Conservation (phyloP, 2,888 invertebrate species). For the Euspilapteryx auroguttella region DNA sequence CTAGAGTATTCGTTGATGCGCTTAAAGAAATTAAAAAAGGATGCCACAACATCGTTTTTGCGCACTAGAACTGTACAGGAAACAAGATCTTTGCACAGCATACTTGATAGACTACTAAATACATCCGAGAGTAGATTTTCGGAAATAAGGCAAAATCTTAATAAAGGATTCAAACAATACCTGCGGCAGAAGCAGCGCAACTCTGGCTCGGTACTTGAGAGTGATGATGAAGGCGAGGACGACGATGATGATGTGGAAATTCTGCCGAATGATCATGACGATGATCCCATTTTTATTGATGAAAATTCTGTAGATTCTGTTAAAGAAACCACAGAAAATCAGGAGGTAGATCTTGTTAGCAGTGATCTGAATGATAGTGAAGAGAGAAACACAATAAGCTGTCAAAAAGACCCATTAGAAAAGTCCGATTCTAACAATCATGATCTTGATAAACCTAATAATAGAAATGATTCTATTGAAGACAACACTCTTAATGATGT, state of each 20-base stretch:
- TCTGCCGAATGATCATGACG: conserved; percentile 34
- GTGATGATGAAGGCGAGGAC: conserved; percentile 14
- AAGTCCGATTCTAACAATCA: background rate
- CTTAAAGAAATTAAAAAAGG: conserved; percentile 51
- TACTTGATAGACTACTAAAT: conserved; percentile 54
- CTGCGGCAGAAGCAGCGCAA: conserved; percentile 27
- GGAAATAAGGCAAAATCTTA: conserved; percentile 57
- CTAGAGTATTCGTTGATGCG: conserved; percentile 57
- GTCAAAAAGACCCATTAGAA: background rate
- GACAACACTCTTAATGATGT: conserved; percentile 4
- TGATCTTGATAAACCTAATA: background rate
- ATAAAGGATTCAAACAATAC: conserved; percentile 55
- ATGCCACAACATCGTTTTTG: conserved; percentile 37
- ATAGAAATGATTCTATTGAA: conserved; percentile 2
- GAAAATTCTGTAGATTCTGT: conserved; percentile 48
- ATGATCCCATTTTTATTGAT: conserved; percentile 54
- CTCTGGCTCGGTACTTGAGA: conserved; percentile 1
- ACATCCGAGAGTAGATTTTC: conserved; percentile 55
- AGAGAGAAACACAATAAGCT: conserved; percentile 16
- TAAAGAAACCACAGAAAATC: conserved; percentile 17
- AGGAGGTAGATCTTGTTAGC: conserved; percentile 33
- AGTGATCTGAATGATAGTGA: conserved; percentile 54
- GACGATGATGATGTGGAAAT: conserved; percentile 44
- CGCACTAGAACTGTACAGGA: conserved; percentile 45
- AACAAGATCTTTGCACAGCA: conserved; percentile 54